Evolutionary conservation across 2,113 vertebrate genomes (phyloP).

Genomic region (Hippocampus zosterae): DNA sequence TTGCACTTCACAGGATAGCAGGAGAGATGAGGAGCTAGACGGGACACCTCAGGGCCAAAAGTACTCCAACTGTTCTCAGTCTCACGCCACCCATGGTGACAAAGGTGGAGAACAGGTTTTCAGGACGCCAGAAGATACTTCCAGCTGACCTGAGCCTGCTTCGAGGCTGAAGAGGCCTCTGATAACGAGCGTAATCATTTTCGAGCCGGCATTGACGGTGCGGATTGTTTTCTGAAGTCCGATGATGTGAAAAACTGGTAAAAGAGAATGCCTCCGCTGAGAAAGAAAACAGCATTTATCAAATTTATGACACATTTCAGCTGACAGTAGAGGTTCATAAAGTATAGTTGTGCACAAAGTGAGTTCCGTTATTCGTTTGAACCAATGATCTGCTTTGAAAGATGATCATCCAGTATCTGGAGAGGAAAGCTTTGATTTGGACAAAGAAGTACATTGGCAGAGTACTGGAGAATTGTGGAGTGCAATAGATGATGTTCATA

Average conservation of each 20-base stretch:
- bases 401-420: background rate
- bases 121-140: background rate
- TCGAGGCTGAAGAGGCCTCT: background rate
- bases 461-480: background rate
- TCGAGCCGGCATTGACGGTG: background rate
- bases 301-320: background rate
- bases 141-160: background rate
- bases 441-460: background rate
- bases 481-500: constrained; percentile 5
- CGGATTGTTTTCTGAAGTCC: background rate
- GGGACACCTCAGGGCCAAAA: background rate
- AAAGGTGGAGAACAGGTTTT: background rate
- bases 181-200: background rate
- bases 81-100: background rate
- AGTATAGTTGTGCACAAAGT: background rate
- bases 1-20: background rate
- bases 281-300: background rate
- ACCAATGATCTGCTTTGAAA: background rate
- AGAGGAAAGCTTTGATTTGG: background rate
- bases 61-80: background rate
- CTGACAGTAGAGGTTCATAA: background rate
- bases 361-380: background rate
- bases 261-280: background rate
- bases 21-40: background rate
- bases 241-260: background rate